Conservation (phyloP, 2,113 vertebrate genomes). For the Heptranchias perlo region DNA sequence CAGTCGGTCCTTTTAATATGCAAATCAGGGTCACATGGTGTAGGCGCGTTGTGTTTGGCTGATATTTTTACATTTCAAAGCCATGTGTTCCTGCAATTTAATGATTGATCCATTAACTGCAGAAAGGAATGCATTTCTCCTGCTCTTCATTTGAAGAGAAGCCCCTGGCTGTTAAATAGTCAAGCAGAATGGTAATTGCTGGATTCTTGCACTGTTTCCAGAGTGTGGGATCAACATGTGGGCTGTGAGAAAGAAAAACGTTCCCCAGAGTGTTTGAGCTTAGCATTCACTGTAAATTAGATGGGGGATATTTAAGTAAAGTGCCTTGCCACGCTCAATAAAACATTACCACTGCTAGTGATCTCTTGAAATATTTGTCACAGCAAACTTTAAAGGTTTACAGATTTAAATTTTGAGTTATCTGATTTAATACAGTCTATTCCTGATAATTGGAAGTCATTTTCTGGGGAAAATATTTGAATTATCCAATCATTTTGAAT, state of each 20-base stretch:
- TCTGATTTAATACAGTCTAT: neutral
- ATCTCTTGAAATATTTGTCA: neutral
- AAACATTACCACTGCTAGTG: neutral
- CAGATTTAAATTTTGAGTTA: neutral
- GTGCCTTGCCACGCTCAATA: neutral
- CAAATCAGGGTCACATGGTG: too few relatives aligned
- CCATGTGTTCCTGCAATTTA: too few relatives aligned
- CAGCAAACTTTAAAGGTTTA: neutral
- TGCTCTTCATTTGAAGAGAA: neutral
- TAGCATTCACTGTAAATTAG: neutral
- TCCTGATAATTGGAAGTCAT: neutral
- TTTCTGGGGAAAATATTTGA: neutral
- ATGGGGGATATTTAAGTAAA: neutral
- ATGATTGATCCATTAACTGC: too few relatives aligned
- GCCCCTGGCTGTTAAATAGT: neutral
- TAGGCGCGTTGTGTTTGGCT: too few relatives aligned
- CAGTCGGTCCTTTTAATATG: too few relatives aligned
- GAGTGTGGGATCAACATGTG: neutral
- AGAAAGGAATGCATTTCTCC: neutral
- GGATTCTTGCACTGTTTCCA: neutral
- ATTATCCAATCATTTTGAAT: too few relatives aligned
- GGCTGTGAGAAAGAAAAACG: neutral
- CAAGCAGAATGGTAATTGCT: neutral
- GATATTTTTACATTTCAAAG: too few relatives aligned
- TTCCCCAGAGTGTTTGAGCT: neutral